These are phyloP conservation scores for Morpho helenor DNA, from an alignment of 2,888 invertebrate genomes.

Conservation along the genomic window DNA sequence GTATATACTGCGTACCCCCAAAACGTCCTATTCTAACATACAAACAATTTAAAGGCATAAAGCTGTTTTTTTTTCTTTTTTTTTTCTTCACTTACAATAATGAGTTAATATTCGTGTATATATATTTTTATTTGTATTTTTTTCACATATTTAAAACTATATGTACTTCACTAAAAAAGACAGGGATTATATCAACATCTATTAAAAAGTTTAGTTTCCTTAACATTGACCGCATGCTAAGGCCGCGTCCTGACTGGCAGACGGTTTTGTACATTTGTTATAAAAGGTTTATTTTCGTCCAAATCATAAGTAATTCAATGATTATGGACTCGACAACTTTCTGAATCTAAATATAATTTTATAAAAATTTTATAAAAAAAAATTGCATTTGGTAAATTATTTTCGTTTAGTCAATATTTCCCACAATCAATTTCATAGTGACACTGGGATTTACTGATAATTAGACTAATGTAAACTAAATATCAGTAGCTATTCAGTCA, in stretches of 20 bases:
- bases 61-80: constrained; percentile 67
- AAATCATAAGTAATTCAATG: too few relatives aligned
- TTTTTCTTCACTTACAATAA: constrained; percentile 64
- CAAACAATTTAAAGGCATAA: constrained; percentile 76
- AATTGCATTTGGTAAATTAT: too few relatives aligned
- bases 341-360: too few relatives aligned
- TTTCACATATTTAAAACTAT: constrained; percentile 67
- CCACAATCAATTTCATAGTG: too few relatives aligned
- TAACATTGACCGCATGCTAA: constrained; percentile 5
- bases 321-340: too few relatives aligned
- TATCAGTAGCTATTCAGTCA: neutral
- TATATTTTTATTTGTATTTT: constrained; percentile 77
- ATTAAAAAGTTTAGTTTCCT: constrained; percentile 36
- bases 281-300: too few relatives aligned
- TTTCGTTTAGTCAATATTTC: too few relatives aligned
- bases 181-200: constrained; percentile 75
- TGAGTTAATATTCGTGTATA: constrained; percentile 75
- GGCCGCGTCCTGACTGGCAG: neutral
- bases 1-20: constrained; percentile 34
- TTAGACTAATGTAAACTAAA: too few relatives aligned
- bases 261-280: too few relatives aligned
- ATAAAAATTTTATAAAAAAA: too few relatives aligned
- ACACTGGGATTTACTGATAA: too few relatives aligned
- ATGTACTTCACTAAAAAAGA: constrained; percentile 75
- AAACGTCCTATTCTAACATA: constrained; percentile 47